phyloP scores from a whole-genome alignment of 1,140 invertebrate species.

The Microplitis demolitor region DNA sequence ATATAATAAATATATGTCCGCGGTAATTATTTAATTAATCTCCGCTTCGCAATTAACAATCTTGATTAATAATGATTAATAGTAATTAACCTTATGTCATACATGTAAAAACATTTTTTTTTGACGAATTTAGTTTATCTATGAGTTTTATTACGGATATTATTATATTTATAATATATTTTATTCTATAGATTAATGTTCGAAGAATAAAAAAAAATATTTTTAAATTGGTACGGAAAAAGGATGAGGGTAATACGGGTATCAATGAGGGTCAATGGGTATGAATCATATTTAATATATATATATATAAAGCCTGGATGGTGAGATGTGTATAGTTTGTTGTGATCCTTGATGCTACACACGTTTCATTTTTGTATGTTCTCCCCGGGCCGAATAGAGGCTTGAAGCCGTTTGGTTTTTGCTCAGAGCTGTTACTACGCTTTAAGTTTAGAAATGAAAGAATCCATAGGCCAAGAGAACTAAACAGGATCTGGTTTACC shows the following conservation, averaged over 20 bases:
- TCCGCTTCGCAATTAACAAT: no score
- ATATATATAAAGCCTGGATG: conserved; percentile 5
- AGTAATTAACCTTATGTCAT: conserved; percentile 1
- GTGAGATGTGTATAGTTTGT: not conserved
- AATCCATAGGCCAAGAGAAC: no score
- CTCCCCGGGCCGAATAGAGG: no score
- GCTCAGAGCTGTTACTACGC: not conserved
- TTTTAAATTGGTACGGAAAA: conserved; percentile 18
- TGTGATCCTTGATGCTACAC: conserved; percentile 18
- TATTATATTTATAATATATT: no score
- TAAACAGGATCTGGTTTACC: not conserved
- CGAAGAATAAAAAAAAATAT: no score
- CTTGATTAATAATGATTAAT: not conserved
- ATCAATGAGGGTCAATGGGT: not conserved
- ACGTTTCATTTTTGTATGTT: no score
- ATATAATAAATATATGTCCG: not conserved
- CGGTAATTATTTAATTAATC: no score
- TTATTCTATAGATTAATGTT: no score
- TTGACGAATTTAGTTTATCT: not conserved
- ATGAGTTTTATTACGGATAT: not conserved
- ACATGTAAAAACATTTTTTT: not conserved
- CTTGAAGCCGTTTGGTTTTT: not conserved
- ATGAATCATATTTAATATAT: conserved; percentile 26
- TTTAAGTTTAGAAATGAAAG: no score
- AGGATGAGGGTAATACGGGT: not conserved